Evolutionary conservation across 2,888 invertebrate species (phyloP).

Genomic region (Ecdyonurus torrentis): DNA sequence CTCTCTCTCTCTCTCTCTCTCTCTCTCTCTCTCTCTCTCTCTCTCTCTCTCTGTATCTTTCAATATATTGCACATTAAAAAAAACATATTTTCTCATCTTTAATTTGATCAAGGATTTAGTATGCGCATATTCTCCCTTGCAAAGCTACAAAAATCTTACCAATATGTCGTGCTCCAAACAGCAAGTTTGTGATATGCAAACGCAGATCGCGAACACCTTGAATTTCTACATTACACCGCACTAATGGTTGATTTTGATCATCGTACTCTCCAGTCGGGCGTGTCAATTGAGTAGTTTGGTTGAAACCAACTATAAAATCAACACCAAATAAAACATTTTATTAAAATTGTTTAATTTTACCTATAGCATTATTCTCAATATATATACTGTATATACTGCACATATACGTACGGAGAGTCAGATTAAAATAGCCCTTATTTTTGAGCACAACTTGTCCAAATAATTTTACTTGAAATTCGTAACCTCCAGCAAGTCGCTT

Average conservation of each 20-base stretch:
- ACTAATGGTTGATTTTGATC: slow-evolving; percentile 28
- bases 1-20: no score
- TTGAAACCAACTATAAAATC: slow-evolving; percentile 21
- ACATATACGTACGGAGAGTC: slow-evolving; percentile 36
- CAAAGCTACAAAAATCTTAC: slow-evolving; percentile 24
- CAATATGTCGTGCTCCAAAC: slow-evolving; percentile 44
- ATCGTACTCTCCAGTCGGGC: slow-evolving; percentile 20
- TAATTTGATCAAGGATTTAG: no score
- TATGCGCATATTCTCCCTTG: not conserved
- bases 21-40: no score
- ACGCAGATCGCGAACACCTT: slow-evolving; percentile 57
- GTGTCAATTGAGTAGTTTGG: slow-evolving; percentile 46
- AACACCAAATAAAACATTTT: no score
- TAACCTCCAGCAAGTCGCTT: slow-evolving; percentile 54
- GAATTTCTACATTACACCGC: slow-evolving; percentile 45
- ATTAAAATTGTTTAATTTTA: not conserved
- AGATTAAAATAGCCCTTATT: slow-evolving; percentile 60
- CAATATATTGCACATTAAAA: no score
- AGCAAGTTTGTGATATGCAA: slow-evolving; percentile 59
- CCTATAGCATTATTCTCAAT: not conserved
- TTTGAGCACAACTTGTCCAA: slow-evolving; percentile 29
- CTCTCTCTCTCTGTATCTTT: no score
- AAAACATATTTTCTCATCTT: no score
- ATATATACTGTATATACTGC: not conserved
- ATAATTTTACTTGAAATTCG: slow-evolving; percentile 41